Base-by-base conservation (phyloP, 1,140 invertebrate species). In the Grapholita molesta region DNA sequence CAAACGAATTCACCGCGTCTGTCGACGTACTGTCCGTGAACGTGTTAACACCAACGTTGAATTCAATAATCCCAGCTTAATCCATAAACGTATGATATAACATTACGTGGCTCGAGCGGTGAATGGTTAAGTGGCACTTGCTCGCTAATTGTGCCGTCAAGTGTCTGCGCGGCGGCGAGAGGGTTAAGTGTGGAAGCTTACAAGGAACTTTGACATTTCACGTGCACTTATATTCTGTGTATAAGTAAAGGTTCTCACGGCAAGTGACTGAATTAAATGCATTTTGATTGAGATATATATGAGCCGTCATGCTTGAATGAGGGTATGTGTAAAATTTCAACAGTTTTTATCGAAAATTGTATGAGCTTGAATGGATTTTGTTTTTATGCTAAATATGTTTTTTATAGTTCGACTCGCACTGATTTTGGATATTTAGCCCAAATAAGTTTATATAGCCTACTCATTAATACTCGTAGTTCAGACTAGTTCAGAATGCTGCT, bases 1-100 rank as follows among this genome's bases (percentile, higher is more conserved):
- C n/a, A n/a, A n/a, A n/a, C n/a, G n/a, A n/a, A n/a, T n/a, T 61
- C 72, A 25, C 69, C 74, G 72, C 67, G 74, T 77, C 70, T 52
- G 11, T 12, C 11, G 12, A 35, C 5, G 12, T 12, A 30, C 3
- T 30, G 3, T 30, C n/a, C n/a, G 3, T 33, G 9, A 33, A 9
- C 32, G 30, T 15, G 0, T 38, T 15, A 4, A 35, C 11, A 35
- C 12, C n/a, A 38, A 3, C 0, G 12, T 15, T 38, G 15, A 21
- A 18, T 9, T 8, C 18, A 1, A 18, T 21, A 48, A 48, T 48
- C 18, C 9, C 6, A 21, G 18, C 42, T 21, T 48, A 21, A 21
- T 48, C 42, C 42, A 8, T 48, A 48, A 15, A 42, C n/a, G 2
- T 15, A 38, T 15, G 18, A 48, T 48, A 48, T 48, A 8, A 48